Evolutionary conservation across 2,888 invertebrate genomes (phyloP), one percentile per base, ranked within the genome.

Genomic region (Drosophila anomelani): DNA sequence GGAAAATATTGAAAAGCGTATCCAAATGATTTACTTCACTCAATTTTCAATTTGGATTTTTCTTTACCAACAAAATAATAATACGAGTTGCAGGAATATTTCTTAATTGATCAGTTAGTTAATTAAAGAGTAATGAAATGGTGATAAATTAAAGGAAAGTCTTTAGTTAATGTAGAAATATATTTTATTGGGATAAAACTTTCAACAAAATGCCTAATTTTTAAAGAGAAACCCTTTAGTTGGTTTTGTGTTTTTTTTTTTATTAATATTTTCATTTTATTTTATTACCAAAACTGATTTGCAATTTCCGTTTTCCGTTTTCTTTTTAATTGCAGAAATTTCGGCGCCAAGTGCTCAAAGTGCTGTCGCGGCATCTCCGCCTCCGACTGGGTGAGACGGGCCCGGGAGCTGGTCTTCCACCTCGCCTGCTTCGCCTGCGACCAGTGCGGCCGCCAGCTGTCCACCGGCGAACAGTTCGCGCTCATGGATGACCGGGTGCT

Each of bases 341-440:
- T 98, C 93, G 98, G 98, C 74, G 97, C 98, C 64, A 98, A 98
- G 93, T 99, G 99, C 93, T 96, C 98, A 57, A 98, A 98, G 92
- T 99, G 99, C 93, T 95, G 96, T 85, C 95, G 99, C 60, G 96
- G 96, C 84, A 98, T 99, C 91, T 97, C 97, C 20, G 95, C 98
- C 20, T 97, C 97, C 49, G 99, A 99, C 93, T 99, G 99, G 99
- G 99, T 99, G 89, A 94, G 99, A 76, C 96, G 98, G 91, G 99
- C 99, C 39, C 94, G 97, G 59, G 97, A 97, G 90, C 96, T 97
- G 92, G 98, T 99, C 38, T 99, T 98, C 94, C 99, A 99, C 93
- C 94, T 99, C 92, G 99, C 99, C 54, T 99, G 99, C 93, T 99
- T 99, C 93, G 98, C 99, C 23, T 99, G 99, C 93, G 98, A 99